A percentile compares a stretch with the other conserved stretches of the same genome.
These are phyloP conservation scores for Camptogramma bilineatum DNA, from an alignment of 2,888 invertebrate genomes.

Conservation along the genomic window DNA sequence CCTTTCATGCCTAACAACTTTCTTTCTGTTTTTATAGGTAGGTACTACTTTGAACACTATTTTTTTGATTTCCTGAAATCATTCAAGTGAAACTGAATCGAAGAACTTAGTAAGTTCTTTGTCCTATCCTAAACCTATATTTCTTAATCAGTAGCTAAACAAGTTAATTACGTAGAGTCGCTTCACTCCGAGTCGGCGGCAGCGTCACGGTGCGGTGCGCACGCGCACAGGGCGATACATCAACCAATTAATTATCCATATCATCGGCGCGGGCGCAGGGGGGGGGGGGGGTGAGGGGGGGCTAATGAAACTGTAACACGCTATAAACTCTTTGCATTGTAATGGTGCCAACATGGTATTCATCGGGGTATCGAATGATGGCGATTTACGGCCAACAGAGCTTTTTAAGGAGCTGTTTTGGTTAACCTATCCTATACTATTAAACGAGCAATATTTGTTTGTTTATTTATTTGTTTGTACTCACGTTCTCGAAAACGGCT, in stretches of 20 bases:
- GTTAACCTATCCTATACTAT: too few species aligned
- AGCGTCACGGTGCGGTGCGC: slow-evolving; percentile 11
- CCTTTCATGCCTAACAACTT: too few species aligned
- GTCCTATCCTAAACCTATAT: neutral
- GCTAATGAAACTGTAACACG: slow-evolving; percentile 12
- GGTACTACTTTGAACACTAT: too few species aligned
- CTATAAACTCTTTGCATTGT: slow-evolving; percentile 15
- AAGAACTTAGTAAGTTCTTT: neutral
- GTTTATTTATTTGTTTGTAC: too few species aligned
- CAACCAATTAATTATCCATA: slow-evolving; percentile 46
- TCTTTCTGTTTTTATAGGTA: too few species aligned
- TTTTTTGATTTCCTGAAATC: neutral
- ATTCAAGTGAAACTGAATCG: neutral
- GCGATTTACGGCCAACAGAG: neutral
- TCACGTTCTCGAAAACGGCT: too few species aligned
- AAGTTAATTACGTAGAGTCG: slow-evolving; percentile 6
- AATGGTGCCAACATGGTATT: neutral
- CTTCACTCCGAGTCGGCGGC: neutral
- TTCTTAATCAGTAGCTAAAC: slow-evolving; percentile 13
- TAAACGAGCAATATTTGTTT: too few species aligned
- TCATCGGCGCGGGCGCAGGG: neutral
- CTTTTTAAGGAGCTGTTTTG: neutral
- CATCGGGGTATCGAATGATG: neutral
- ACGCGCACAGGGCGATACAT: slow-evolving; percentile 41
- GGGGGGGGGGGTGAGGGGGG: neutral